Evolutionary conservation across 2,888 invertebrate genomes (phyloP).

Genomic region (Pilophorus perplexus): DNA sequence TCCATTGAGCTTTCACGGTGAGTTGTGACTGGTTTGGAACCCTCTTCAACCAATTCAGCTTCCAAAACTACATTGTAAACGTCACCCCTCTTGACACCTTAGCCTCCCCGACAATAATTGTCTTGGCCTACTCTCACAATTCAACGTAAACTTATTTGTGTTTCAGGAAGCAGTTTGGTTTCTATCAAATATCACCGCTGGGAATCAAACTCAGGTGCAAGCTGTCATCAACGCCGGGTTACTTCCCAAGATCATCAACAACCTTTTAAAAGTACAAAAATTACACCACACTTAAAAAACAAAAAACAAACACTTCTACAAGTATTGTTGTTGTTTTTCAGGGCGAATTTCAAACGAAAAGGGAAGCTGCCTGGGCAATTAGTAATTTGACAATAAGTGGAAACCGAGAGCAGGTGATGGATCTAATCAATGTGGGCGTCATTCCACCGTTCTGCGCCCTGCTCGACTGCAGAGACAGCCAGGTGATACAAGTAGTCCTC

Average conservation of each 20-base stretch:
- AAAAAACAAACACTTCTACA: no score
- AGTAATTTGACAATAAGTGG: slow-evolving; percentile 98
- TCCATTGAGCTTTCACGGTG: no score
- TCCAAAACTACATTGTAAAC: no score
- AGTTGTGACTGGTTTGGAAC: no score
- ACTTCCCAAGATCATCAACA: slow-evolving; percentile 90
- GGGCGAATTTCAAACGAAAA: slow-evolving; percentile 98
- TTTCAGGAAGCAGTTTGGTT: slow-evolving; percentile 98
- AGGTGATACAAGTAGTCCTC: slow-evolving; percentile 86
- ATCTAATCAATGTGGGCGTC: slow-evolving; percentile 84
- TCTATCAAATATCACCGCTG: slow-evolving; percentile 97
- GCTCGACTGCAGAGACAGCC: slow-evolving; percentile 90
- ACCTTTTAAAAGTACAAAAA: slow-evolving; percentile 72
- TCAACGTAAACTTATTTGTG: no score
- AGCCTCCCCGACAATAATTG: no score
- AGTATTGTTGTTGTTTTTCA: no score
- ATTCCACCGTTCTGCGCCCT: slow-evolving; percentile 95
- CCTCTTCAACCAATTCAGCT: no score
- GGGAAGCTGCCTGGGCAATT: slow-evolving; percentile 99
- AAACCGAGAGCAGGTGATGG: slow-evolving; percentile 84
- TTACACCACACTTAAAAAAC: no score
- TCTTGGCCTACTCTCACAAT: no score
- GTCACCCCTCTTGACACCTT: no score
- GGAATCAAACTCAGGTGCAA: slow-evolving; percentile 96
- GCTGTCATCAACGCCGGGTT: slow-evolving; percentile 89